phyloP scores from a whole-genome alignment of 2,888 invertebrate species.

The Rutpela maculata region DNA sequence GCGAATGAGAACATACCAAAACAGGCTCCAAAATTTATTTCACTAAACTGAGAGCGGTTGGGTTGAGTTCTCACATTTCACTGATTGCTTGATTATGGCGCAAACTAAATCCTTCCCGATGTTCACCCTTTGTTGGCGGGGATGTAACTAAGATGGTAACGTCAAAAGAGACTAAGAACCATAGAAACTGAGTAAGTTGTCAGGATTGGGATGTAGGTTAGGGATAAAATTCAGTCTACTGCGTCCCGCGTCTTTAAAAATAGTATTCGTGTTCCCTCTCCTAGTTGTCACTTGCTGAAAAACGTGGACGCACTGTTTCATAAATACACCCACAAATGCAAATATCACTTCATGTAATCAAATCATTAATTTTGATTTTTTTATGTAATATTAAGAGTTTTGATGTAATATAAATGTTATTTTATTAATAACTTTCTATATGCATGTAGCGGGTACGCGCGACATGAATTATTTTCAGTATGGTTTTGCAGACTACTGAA shows the following conservation, averaged over 20 bases:
- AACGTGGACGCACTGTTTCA: slow-evolving; percentile 22
- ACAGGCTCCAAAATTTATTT: neutral
- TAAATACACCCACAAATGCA: slow-evolving; percentile 14
- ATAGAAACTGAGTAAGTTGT: slow-evolving; percentile 12
- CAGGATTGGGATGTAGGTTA: slow-evolving; percentile 30
- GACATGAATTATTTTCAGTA: too few relatives aligned
- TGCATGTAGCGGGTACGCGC: too few relatives aligned
- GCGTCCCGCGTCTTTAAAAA: slow-evolving; percentile 32
- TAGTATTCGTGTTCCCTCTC: slow-evolving; percentile 29
- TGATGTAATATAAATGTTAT: too few relatives aligned
- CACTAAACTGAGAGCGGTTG: neutral
- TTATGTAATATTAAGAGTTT: too few relatives aligned
- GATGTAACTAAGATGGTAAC: slow-evolving; percentile 20
- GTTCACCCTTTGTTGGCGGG: slow-evolving; percentile 9
- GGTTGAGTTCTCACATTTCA: neutral
- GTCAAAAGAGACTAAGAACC: neutral
- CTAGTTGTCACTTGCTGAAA: slow-evolving; percentile 28
- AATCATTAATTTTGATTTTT: neutral
- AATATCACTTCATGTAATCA: neutral
- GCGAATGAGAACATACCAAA: neutral
- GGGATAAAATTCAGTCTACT: slow-evolving; percentile 22
- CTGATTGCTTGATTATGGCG: neutral
- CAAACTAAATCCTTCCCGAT: neutral
- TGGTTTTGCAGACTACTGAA: too few relatives aligned
- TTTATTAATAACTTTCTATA: too few relatives aligned